Evolutionary conservation across 2,888 invertebrate species (phyloP), one percentile per base, ranked within the genome.

Genomic region (Dichetophora obliterata): DNA sequence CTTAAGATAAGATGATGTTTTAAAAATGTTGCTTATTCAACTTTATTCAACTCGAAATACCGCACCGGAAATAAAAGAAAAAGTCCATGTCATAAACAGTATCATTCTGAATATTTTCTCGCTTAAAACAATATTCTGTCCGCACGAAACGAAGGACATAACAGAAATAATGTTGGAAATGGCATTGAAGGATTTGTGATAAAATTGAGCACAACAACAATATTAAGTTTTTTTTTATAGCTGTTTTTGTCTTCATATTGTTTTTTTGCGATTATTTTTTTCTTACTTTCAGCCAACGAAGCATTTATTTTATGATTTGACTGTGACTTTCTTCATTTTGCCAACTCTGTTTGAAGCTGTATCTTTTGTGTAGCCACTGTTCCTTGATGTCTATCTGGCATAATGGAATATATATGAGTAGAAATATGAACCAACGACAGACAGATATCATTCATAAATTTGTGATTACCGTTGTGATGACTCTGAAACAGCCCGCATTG

Each of bases 381-480:
- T 11, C 24, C 27, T 9, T 27, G 57, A 59, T 59, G 57, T 22
- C 22, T 59, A 22, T 22, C 22, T 27, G 27, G 24, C 24, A 59
- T 59, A 59, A 59, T 59, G 57, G 57, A 59, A 59, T 59, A 27
- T 59, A 24, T 59, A 59, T 59, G 57, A 8, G 57, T 24, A 27
- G 11, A 43, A 43, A 22, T 27, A 27, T 14, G 63, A n/a, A 63
- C 34, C 34, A n/a, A 63, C 34, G 27, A 31, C 43, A 71, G 54
- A n/a, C 34, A 57, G 59, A 71, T 37, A 71, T 57, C 71, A 70
- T 57, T 71, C 61, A 34, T 34, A 68, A 54, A 54, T 19, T 31
- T 65, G 66, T 19, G 43, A 70, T 34, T 19, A 70, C 8, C 52
- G 31, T 54, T 54, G 70, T 34, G 57, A 57, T 54, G n/a, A 11